Evolutionary conservation across 2,888 invertebrate species (phyloP).

Genomic region (Sarcophaga subvicina): DNA sequence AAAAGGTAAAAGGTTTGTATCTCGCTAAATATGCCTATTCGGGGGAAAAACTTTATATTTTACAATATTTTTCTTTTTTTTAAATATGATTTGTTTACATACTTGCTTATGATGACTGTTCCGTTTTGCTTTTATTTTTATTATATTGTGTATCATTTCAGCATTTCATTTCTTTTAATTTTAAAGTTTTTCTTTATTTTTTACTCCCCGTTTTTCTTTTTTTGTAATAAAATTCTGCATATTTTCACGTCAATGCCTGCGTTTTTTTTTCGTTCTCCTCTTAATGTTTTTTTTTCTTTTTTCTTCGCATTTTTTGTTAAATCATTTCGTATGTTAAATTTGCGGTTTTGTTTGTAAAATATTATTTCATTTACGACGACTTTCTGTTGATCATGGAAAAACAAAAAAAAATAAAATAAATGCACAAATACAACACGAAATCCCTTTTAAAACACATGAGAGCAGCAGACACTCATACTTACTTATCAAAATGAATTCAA

Average conservation of each 20-base stretch:
- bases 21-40: too few species aligned
- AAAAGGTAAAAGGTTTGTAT: too few species aligned
- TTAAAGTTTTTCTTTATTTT: slow-evolving; percentile 21
- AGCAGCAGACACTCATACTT: not conserved
- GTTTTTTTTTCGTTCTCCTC: not conserved
- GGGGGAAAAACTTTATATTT: too few species aligned
- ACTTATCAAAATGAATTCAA: slow-evolving; percentile 15
- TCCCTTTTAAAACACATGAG: slow-evolving; percentile 24
- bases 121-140: too few species aligned
- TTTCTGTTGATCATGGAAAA: not conserved
- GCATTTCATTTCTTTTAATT: not conserved
- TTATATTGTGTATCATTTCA: not conserved
- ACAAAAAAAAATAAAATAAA: not conserved
- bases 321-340: slow-evolving; percentile 41
- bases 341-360: slow-evolving; percentile 53
- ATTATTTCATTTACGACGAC: slow-evolving; percentile 42
- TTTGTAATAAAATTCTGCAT: not conserved
- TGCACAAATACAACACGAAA: not conserved
- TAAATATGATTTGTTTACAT: too few species aligned
- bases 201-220: not conserved
- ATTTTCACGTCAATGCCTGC: not conserved
- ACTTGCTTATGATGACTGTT: too few species aligned
- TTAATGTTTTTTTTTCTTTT: not conserved
- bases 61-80: too few species aligned
- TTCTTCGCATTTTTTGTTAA: slow-evolving; percentile 27